Evolutionary conservation across 92 coral and sea anemone species (phyloP), one percentile per base, ranked within the genome.

Genomic region (Blastomussa wellsi): DNA sequence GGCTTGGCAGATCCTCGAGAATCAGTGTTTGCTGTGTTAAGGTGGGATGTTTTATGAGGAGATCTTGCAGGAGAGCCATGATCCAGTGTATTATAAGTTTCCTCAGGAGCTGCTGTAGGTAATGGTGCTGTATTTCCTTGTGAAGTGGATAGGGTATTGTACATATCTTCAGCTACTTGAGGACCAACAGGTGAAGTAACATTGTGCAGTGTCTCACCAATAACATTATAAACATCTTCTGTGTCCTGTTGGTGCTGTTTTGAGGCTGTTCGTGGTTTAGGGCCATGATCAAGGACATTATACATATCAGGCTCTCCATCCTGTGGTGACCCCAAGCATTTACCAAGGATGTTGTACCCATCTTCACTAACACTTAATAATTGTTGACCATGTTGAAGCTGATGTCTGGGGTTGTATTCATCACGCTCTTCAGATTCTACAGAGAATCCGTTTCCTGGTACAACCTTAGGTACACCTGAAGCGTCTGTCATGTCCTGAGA

Each of bases 201-300:
- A 41, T 51, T 33, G 10, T 73, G 76, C 24, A 70, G 77, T 39
- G 59, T 62, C 38, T 82, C 84, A 36, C 85, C 88, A 28, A 90
- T 88, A 13, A 82, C 86, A 81, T 87, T 87, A 57, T 90, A 90
- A 38, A 79, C 77, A 84, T 77, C 82, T 26, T 78, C 86, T 37
- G 84, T 24, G 13, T 22, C 82, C 53, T n/a, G 42, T 17, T 55
- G 72, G 22, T 39, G 28, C 22, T 59, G 75, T 39, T 65, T 67
- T 20, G 38, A 24, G 31, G 76, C 84, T 15, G 85, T 39, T 19
- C 64, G 81, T 2, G 76, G 88, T n/a, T 88, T 83, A 5, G 74
- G 20, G 19, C 71, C 62, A 67, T 42, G 87, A 14, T 57, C 31
- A 3, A 74, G 62, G 47, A 74, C 86, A 69, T 35, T 81, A 52